These are phyloP conservation scores for Pempheris klunzingeri DNA, from an alignment of 2,797 vertebrate species.

Conservation along the genomic window DNA sequence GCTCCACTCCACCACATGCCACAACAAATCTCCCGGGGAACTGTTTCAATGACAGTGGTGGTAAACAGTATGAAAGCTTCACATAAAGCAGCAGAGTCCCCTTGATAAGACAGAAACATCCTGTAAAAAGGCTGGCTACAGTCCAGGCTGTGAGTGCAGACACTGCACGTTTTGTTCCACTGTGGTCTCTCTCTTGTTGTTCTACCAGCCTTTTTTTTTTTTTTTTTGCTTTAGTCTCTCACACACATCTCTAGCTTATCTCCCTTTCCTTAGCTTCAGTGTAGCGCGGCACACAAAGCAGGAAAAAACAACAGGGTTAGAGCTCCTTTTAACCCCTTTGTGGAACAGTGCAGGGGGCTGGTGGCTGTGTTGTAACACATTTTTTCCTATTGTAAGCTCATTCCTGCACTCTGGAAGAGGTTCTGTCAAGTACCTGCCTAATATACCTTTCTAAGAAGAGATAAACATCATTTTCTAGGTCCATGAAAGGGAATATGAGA, in stretches of 20 bases:
- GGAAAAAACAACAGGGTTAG: conserved; percentile 49
- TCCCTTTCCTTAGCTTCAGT: conserved; percentile 14
- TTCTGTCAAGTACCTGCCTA: background rate
- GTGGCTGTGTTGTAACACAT: conserved; percentile 13
- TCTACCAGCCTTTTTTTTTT: conserved; percentile 19
- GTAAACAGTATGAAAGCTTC: conserved; percentile 78
- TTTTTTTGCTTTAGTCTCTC: conserved; percentile 30
- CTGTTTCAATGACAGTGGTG: conserved; percentile 71
- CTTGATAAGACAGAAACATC: conserved; percentile 66
- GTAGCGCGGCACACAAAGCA: conserved; percentile 49
- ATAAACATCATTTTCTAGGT: background rate
- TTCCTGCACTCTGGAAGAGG: conserved; percentile 20
- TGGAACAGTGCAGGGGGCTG: conserved; percentile 53
- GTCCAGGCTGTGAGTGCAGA: conserved; percentile 59
- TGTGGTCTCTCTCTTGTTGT: conserved; percentile 15
- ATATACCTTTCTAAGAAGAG: background rate
- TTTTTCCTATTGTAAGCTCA: conserved; percentile 35
- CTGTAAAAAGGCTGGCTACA: conserved; percentile 69
- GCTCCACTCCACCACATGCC: conserved; percentile 59
- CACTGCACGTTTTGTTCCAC: conserved; percentile 56
- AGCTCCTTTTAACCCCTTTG: conserved; percentile 36
- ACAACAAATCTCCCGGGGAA: conserved; percentile 77
- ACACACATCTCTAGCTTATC: conserved; percentile 37
- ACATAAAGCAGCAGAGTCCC: conserved; percentile 77
- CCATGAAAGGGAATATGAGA: background rate